Evolutionary conservation across 2,888 invertebrate genomes (phyloP).

Genomic region (Pristionchus arcanus): DNA sequence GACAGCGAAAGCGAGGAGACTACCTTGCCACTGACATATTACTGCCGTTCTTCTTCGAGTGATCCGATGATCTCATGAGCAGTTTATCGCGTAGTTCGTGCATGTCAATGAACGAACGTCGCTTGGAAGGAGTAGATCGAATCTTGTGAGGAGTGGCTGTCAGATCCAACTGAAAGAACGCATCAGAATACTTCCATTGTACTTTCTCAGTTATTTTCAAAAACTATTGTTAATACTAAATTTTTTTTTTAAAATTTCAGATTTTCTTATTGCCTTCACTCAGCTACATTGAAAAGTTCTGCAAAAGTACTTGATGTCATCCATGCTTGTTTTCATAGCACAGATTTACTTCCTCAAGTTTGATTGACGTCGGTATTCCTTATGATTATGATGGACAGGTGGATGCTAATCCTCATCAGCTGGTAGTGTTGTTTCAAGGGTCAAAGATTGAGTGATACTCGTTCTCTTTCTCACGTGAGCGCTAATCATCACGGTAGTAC

Average conservation of each 20-base stretch:
- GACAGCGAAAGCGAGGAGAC: constrained; percentile 55
- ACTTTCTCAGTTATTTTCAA: too few species aligned
- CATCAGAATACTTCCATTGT: neutral
- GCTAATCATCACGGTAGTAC: neutral
- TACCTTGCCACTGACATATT: constrained; percentile 78
- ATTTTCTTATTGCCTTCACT: too few species aligned
- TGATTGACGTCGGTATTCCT: too few species aligned
- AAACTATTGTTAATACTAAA: too few species aligned
- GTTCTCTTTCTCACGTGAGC: neutral
- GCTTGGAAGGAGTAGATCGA: constrained; percentile 78
- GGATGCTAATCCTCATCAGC: neutral
- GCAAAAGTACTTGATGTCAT: too few species aligned
- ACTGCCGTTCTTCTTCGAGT: constrained; percentile 75
- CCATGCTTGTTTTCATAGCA: too few species aligned
- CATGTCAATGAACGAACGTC: constrained; percentile 79
- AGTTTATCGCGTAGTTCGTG: constrained; percentile 77
- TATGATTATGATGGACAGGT: neutral
- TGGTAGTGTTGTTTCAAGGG: neutral
- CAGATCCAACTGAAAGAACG: constrained; percentile 74
- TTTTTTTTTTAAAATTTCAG: too few species aligned
- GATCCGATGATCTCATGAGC: constrained; percentile 69
- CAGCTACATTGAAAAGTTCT: too few species aligned
- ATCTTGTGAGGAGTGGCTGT: constrained; percentile 79
- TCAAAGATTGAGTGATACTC: neutral
- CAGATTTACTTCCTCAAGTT: too few species aligned